Base-by-base conservation (phyloP, 2,888 invertebrate genomes). In the Tuberolachnus salignus region DNA sequence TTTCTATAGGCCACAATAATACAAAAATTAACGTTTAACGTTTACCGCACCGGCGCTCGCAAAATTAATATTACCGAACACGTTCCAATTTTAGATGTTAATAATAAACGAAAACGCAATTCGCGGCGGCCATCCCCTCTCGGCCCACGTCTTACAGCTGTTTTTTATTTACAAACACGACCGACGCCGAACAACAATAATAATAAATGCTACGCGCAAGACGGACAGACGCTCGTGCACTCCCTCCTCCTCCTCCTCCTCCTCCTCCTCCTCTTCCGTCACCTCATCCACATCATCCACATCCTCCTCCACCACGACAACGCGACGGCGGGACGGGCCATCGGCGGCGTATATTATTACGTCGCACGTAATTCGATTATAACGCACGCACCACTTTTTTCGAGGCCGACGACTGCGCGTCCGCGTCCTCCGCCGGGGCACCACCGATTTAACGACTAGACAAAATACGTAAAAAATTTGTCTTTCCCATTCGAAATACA, bases 121-220 rank as follows among this genome's bases (percentile, higher is more conserved):
- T 19, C 53, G 53, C 34, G 69, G 42, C 44, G 53, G 53, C 16
- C 59, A 14, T 11, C 55, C 59, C 1, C 64, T 13, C 59, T 2
- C 49, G 6, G 8, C 23, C 23, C 2, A 9, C n/a, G 2, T 16
- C n/a, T 53, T 34, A 46, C 78, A 78, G 78, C 78, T 78, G 78
- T 78, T 78, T 78, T 78, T 69, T 78, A 78, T 78, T 78, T 78
- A 78, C 78, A 78, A 78, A 78, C 78, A 78, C 57, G 34, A 21
- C 69, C 59, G 74, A 75, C 64, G 55, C 49, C 49, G 19, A 78
- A 59, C 67, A 59, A 75, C 13, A 74, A 64, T 53, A 74, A 51
- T 21, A 51, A 42, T 70, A 44, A 19, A 19, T 19, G 19, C 46
- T 21, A 16, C 23, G 10, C 26, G 61, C 26, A n/a, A 46, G 21